Percentiles rank a stretch among this genome's conserved stretches.
phyloP scores from a whole-genome alignment of 1,140 invertebrate species.

The Caenorhabditis inopinata region DNA sequence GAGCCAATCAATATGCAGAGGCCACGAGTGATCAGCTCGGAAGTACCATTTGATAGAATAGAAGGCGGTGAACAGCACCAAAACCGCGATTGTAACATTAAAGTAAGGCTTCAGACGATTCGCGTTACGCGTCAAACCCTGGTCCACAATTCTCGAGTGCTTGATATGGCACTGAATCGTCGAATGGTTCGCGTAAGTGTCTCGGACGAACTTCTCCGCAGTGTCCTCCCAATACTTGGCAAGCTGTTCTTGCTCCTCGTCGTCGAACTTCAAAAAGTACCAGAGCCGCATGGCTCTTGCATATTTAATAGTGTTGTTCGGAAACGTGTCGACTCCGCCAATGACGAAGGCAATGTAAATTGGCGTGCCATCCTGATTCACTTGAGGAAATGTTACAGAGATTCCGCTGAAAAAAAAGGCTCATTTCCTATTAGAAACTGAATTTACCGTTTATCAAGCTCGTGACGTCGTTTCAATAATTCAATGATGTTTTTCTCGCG shows the following conservation, averaged over 20 bases:
- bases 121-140: slow-evolving; percentile 62
- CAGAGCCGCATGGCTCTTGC: slow-evolving; percentile 62
- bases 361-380: slow-evolving; percentile 62
- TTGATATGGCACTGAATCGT: slow-evolving; percentile 64
- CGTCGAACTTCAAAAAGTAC: slow-evolving; percentile 65
- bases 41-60: slow-evolving; percentile 66
- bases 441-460: slow-evolving; percentile 51
- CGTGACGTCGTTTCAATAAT: slow-evolving; percentile 54
- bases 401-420: slow-evolving; percentile 59
- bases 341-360: slow-evolving; percentile 66
- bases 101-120: slow-evolving; percentile 65
- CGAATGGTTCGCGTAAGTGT: slow-evolving; percentile 56
- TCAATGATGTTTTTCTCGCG: slow-evolving; percentile 60
- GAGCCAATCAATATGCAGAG: slow-evolving; percentile 59
- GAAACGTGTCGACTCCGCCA: slow-evolving; percentile 61
- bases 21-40: slow-evolving; percentile 22
- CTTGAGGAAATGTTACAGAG: slow-evolving; percentile 60
- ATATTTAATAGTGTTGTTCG: slow-evolving; percentile 59
- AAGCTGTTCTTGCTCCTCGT: slow-evolving; percentile 55
- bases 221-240: slow-evolving; percentile 59
- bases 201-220: slow-evolving; percentile 52
- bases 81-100: slow-evolving; percentile 60
- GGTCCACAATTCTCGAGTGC: slow-evolving; percentile 63
- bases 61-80: slow-evolving; percentile 62
- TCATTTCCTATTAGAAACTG: no score